These are phyloP conservation scores for Piaya cayana DNA, from an alignment of 2,113 vertebrate species.

Conservation along the genomic window DNA sequence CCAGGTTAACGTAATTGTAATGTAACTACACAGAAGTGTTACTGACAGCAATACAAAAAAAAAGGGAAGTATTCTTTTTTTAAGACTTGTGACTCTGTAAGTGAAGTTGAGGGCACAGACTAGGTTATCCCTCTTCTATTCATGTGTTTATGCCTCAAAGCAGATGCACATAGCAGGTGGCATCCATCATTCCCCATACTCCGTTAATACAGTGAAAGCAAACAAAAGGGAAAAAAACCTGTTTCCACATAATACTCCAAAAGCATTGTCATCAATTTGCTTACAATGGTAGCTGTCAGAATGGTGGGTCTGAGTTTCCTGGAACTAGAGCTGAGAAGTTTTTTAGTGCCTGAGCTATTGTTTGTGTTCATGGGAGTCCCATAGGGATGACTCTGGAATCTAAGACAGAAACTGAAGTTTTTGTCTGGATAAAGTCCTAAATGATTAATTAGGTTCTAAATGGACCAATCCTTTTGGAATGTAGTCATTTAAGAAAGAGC, in stretches of 20 bases:
- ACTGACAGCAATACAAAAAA: not conserved
- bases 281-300: slow-evolving; percentile 12
- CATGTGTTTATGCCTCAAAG: not conserved
- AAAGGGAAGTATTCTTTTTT: not conserved
- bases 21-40: not conserved
- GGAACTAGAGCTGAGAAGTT: not conserved
- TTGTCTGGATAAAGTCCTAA: not conserved
- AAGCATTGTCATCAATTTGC: not conserved
- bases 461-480: not conserved
- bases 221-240: not conserved
- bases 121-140: not conserved
- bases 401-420: not conserved
- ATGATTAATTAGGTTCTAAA: not conserved
- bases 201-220: not conserved
- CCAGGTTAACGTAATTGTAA: not conserved
- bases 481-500: not conserved
- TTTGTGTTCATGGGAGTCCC: not conserved
- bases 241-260: not conserved
- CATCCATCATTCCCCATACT: not conserved
- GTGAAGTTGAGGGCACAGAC: not conserved
- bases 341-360: slow-evolving; percentile 6
- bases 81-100: not conserved
- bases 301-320: not conserved
- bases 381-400: not conserved
- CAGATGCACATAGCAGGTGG: not conserved